Base-by-base conservation (phyloP, 2,888 invertebrate species). In the Parnassius glacialis region DNA sequence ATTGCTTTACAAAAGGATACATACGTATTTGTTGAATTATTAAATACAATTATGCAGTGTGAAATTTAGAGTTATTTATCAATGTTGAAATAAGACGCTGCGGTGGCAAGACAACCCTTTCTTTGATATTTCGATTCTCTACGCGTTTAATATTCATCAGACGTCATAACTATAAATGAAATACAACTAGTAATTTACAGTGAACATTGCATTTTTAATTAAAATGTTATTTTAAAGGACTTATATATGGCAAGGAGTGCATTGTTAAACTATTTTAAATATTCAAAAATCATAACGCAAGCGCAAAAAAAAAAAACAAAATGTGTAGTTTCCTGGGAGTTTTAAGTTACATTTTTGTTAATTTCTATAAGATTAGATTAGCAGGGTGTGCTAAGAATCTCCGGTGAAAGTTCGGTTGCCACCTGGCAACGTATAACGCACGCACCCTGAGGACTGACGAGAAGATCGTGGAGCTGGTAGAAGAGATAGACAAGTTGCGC, bases 81-180 rank as follows among this genome's bases (percentile, higher is more conserved):
- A 70, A 72, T 76, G 75, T 75, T 76, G 77, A 75, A 80, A 78
- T 76, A 76, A 74, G 74, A 76, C 67, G 67, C 72, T 72, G 71
- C 71, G 71, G 70, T 71, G 67, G 68, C 63, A 70, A 68, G 67
- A 65, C 61, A 73, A 74, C 75, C 75, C 73, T 73, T 78, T 67
- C 58, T 57, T 60, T 59, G 63, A 60, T 58, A 61, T 64, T 62
- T 57, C 60, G 52, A 68, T 67, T 67, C 62, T 61, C 72, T 70
- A 70, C 70, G 66, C 74, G 74, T 76, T 77, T 78, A 74, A 63
- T 59, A 63, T 63, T 59, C 59, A 63, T 66, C 64, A 64, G 51
- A 60, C 59, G 54, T 64, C 62, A 57, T 47, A 51, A 59, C 48
- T 64, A 57, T 59, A 62, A 58, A 57, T 45, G 10, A 52, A 51